Evolutionary conservation across 2,113 vertebrate genomes (phyloP), one percentile per base, ranked within the genome.

Genomic region (Myodes glareolus): DNA sequence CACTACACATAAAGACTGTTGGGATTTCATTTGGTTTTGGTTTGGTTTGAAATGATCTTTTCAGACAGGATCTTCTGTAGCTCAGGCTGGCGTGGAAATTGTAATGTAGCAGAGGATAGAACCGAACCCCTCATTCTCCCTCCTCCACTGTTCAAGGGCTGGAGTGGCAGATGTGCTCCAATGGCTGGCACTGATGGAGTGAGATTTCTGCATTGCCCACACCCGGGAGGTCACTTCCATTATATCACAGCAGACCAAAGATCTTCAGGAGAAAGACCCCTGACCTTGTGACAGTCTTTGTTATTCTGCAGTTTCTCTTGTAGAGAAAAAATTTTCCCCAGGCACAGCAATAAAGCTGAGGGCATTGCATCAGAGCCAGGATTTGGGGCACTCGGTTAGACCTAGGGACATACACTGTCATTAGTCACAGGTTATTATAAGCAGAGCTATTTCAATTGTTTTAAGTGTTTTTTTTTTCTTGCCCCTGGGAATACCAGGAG

Each of bases 381-480:
- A 76, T 12, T 92, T 73, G 19, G 3, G 55, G 47, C 13, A 29
- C n/a, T 92, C 29, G 42, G 17, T 76, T 82, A 89, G 52, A 77
- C 65, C 27, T 25, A 21, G 42, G 27, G 50, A 65, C 55, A 5
- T 33, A 8, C 14, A 36, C 58, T 76, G 21, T 75, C 45, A 72
- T 88, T 81, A 89, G 81, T 91, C 81, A 91, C 21, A 23, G 39
- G 70, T 55, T 86, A 70, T 77, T 73, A 33, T 89, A 61, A 80
- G 29, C 31, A 45, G 3, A 36, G 78, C 23, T 82, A 16, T 91
- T 92, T 94, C 89, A 58, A 65, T 94, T 93, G 76, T 92, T 97
- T 92, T 76, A 93, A 92, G 52, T 89, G 84, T 45, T 58, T 82
- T 77, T 86, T 81, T 86, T 77, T 73, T 80, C 23, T 75, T 39